phyloP scores from a whole-genome alignment of 2,888 invertebrate genomes.

The Siphlonurus alternatus region DNA sequence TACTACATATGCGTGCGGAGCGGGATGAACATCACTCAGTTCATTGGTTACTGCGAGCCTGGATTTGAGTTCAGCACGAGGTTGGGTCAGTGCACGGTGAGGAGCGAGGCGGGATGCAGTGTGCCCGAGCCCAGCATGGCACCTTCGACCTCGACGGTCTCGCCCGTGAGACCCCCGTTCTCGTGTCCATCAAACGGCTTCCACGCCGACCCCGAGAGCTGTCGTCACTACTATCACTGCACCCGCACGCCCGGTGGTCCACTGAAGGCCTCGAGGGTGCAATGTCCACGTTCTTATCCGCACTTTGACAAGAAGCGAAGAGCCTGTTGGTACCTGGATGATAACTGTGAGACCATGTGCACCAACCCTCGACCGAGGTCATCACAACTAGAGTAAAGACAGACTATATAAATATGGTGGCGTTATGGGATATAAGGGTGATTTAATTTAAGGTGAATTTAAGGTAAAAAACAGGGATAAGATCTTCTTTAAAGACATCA shows the following conservation, averaged over 20 bases:
- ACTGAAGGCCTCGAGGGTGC: neutral
- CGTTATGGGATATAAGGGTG: too few species aligned
- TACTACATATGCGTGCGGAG: neutral
- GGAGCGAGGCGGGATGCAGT: neutral
- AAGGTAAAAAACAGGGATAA: too few species aligned
- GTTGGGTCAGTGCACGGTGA: neutral
- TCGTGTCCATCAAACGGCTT: neutral
- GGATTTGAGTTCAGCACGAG: neutral
- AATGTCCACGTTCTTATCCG: neutral
- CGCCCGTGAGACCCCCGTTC: neutral
- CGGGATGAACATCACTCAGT: neutral
- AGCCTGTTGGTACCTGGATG: neutral
- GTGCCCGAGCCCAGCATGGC: neutral
- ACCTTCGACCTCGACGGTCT: neutral
- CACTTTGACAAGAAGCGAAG: neutral
- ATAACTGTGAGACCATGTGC: too few species aligned
- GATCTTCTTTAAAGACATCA: too few species aligned
- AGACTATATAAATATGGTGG: too few species aligned
- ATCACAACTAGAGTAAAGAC: too few species aligned
- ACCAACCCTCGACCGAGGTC: too few species aligned
- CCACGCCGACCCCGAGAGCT: neutral
- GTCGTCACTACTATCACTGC: neutral
- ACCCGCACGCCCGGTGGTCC: neutral
- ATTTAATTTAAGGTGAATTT: too few species aligned
- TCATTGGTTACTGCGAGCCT: neutral